Conservation (phyloP, 1,140 invertebrate genomes). For the Luehdorfia chinensis region DNA sequence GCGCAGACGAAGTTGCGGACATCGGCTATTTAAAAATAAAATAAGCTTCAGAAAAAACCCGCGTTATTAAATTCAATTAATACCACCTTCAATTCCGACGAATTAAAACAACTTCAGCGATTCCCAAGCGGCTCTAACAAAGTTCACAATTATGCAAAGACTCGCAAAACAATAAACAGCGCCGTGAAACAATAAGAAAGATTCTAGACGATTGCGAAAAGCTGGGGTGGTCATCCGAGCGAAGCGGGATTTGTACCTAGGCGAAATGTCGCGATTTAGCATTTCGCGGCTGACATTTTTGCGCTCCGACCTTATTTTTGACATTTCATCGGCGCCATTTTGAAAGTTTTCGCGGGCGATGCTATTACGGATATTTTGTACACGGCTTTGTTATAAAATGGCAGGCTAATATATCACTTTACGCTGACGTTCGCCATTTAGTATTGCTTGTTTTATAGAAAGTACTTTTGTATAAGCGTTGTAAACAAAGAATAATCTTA, state of each 20-base stretch:
- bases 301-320: constrained; percentile 11
- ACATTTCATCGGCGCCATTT: constrained; percentile 12
- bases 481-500: no score
- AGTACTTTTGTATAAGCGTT: no score
- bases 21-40: no score
- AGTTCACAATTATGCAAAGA: constrained; percentile 8
- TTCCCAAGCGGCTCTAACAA: background rate
- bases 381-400: constrained; percentile 1
- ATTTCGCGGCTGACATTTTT: constrained; percentile 13
- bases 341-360: constrained; percentile 13
- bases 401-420: background rate
- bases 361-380: background rate
- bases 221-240: constrained; percentile 9
- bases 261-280: constrained; percentile 7
- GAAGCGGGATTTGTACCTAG: background rate
- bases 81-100: background rate
- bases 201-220: background rate
- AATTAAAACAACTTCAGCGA: background rate
- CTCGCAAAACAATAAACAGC: background rate
- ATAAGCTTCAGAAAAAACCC: no score
- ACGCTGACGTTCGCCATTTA: no score
- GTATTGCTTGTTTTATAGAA: no score
- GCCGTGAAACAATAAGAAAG: background rate
- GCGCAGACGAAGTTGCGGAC: no score
- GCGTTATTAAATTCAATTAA: no score